phyloP scores from a whole-genome alignment of 92 coral and sea anemone species.

The Meandrina meandrites region DNA sequence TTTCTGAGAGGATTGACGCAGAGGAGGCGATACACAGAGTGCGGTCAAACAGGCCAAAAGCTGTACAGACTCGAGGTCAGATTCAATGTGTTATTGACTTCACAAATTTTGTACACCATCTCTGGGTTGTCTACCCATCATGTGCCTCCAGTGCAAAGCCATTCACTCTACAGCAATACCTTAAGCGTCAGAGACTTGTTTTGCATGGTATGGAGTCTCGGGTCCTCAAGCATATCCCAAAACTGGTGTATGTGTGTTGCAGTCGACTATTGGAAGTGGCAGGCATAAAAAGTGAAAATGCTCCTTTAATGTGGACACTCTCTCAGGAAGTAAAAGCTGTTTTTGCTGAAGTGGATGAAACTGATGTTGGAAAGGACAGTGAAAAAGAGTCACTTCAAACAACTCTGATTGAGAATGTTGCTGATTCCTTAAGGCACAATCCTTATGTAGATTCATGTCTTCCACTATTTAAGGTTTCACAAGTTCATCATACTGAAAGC shows the following conservation, averaged over 20 bases:
- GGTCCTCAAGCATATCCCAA: conserved; percentile 73
- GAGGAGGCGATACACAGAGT: conserved; percentile 88
- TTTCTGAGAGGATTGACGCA: conserved; percentile 76
- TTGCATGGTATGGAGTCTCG: conserved; percentile 93
- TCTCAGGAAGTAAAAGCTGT: conserved; percentile 56
- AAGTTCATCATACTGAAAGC: conserved; percentile 45
- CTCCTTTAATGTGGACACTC: conserved; percentile 59
- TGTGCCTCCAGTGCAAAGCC: conserved; percentile 75
- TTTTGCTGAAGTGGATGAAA: conserved; percentile 65
- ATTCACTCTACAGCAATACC: conserved; percentile 77
- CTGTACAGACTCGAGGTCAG: conserved; percentile 97
- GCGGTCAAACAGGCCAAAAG: conserved; percentile 85
- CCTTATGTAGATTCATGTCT: conserved; percentile 72
- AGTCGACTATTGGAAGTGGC: conserved; percentile 78
- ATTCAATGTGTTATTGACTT: conserved; percentile 93
- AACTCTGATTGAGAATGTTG: conserved; percentile 24
- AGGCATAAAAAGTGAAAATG: conserved; percentile 60
- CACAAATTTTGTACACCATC: conserved; percentile 75
- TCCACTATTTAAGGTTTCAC: neutral
- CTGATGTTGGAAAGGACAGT: conserved; percentile 27
- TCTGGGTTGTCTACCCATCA: conserved; percentile 85
- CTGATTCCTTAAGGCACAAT: conserved; percentile 63
- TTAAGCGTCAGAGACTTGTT: conserved; percentile 85
- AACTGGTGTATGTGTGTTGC: conserved; percentile 68
- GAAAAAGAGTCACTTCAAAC: conserved; percentile 5